Evolutionary conservation across 2,113 vertebrate genomes (phyloP), one percentile per base, ranked within the genome.

Genomic region (Calyptomena viridis): DNA sequence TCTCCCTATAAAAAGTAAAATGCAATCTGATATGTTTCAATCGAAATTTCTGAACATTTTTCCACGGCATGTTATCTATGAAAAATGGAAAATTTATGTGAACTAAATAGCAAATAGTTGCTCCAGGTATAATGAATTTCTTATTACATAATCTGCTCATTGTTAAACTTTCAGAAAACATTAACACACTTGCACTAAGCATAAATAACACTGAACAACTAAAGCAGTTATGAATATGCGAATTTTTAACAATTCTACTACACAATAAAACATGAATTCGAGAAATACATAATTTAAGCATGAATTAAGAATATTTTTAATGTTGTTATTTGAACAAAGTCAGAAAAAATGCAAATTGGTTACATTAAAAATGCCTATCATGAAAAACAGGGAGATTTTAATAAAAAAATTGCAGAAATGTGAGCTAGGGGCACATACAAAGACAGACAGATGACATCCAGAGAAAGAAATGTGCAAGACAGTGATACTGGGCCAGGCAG

Each of bases 41-140:
- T 89, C 83, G 91, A 97, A 97, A 81, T 89, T 94, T 83, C 64
- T 94, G 74, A 96, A 87, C 59, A 93, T 92, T 95, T 96, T 96
- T 95, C 94, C 85, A 87, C 89, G 91, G 73, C 56, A 47, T 64
- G 71, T 96, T 97, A 91, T 91, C 62, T 87, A 66, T 85, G 66
- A 95, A 93, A 87, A 89, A 94, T 91, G 83, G 87, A 96, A 95
- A 96, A 90, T 50, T 60, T 78, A 44, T 77, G 37, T 30, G 21
- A 95, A 31, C 59, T 80, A 94, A 86, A 91, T 72, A 96, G 88
- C 94, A 96, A 96, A 95, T 94, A 95, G 93, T 96, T 96, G 76
- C 67, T 95, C 60, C 24, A 19, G 49, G 76, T 83, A 86, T 59
- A 80, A 52, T 94, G 88, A 94, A 93, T 97, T 96, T 92, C 39